Evolutionary conservation across 2,113 vertebrate species (phyloP), one percentile per base, ranked within the genome.

Genomic region (Zapornia atra): DNA sequence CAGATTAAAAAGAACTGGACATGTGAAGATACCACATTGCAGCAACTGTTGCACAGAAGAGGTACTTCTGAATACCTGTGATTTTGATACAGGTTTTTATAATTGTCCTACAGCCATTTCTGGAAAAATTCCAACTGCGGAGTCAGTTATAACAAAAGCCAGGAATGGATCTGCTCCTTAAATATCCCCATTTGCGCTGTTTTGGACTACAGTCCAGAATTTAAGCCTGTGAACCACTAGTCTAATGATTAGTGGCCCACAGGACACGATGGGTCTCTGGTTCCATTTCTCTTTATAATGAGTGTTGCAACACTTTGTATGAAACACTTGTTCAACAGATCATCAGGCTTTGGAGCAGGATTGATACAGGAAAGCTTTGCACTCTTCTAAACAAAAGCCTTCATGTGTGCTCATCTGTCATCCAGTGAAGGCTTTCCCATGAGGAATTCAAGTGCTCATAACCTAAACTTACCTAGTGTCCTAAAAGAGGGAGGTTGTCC

Each of bases 321-420:
- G 11, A 82, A 63, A 82, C 2, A 5, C 6, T 38, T 60, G 29
- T 82, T 53, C 34, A 60, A 44, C 15, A 64, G 12, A 21, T 36
- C 12, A 12, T 14, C 13, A 57, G 12, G 19, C 26, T 48, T 64
- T 34, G 34, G 10, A 64, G 19, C 15, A 31, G 25, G 29, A 63
- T 59, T 0, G 1, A 3, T 19, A 9, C 2, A 73, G 28, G 11
- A 57, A 42, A 57, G 51, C 6, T 65, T 56, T 6, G 1, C 21
- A 18, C 15, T 54, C 19, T 56, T 57, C 28, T 71, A 42, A 31
- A 61, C 2, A 2, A 63, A 85, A 90, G 12, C 24, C 17, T 66
- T 48, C 4, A 6, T 34, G 7, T 5, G 4, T 24, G 4, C 15
- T 59, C 34, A n/a, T n/a, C 50, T 48, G 6, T 69, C 21, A 2